Percentiles rank a stretch among this genome's conserved stretches.
Conservation (phyloP, 2,113 vertebrate genomes). For the Aegithalos caudatus region DNA sequence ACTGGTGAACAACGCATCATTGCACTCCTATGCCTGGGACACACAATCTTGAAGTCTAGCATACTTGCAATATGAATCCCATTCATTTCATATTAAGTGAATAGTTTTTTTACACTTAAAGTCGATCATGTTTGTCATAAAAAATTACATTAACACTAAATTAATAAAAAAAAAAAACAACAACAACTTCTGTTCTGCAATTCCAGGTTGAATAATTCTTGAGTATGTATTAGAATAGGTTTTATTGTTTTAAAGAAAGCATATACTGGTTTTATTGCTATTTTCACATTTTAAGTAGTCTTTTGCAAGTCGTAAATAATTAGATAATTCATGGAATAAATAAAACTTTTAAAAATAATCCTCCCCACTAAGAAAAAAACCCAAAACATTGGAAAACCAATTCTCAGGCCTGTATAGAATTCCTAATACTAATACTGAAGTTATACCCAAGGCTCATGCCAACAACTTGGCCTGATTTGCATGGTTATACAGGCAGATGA, state of each 20-base stretch:
- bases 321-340: neutral
- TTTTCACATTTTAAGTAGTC: neutral
- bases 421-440: neutral
- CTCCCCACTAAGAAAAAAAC: neutral
- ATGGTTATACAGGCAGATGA: neutral
- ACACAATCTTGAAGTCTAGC: neutral
- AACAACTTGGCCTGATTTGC: neutral
- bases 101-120: neutral
- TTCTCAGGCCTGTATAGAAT: neutral
- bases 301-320: neutral
- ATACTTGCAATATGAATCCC: neutral
- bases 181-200: neutral
- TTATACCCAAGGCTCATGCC: neutral
- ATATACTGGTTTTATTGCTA: neutral
- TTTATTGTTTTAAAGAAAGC: neutral
- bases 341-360: neutral
- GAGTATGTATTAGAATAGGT: neutral
- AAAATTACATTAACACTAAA: neutral
- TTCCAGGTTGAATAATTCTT: neutral
- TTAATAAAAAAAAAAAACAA: neutral
- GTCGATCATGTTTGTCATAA: neutral
- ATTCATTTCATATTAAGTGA: neutral
- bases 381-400: neutral
- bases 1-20: neutral
- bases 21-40: neutral